Percentiles rank a stretch among this genome's conserved stretches.
These are phyloP conservation scores for Pseudococcus longispinus DNA, from an alignment of 2,888 invertebrate genomes.

Conservation along the genomic window DNA sequence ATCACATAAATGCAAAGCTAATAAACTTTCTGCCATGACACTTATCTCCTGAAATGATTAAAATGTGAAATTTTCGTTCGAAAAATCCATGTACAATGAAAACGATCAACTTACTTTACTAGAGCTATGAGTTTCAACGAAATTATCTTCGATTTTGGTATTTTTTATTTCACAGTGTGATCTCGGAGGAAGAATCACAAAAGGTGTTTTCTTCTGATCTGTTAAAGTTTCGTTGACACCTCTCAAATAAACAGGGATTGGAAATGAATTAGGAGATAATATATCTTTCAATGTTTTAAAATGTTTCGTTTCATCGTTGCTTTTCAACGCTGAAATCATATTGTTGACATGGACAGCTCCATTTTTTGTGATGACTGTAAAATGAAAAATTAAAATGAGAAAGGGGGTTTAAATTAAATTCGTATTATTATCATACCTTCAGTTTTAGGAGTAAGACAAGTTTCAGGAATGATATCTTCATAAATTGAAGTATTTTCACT, in stretches of 20 bases:
- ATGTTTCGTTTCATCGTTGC: slow-evolving; percentile 18
- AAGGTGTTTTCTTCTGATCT: slow-evolving; percentile 22
- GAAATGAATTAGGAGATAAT: slow-evolving; percentile 22
- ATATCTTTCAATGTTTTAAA: not conserved
- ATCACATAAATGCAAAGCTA: slow-evolving; percentile 41
- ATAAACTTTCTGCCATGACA: slow-evolving; percentile 47
- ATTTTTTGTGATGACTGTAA: not conserved
- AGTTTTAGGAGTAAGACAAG: not conserved
- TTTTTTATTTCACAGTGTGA: slow-evolving; percentile 15
- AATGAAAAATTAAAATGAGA: not conserved
- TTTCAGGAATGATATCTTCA: slow-evolving; percentile 12
- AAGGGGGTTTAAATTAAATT: not conserved
- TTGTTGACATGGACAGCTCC: slow-evolving; percentile 14
- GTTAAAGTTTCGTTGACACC: slow-evolving; percentile 38
- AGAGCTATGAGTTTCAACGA: slow-evolving; percentile 40
- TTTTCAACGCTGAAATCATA: not conserved
- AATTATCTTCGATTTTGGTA: slow-evolving; percentile 46
- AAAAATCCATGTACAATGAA: not conserved
- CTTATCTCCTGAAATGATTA: not conserved
- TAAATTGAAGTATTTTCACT: not conserved
- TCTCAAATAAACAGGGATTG: slow-evolving; percentile 20
- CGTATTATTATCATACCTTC: not conserved
- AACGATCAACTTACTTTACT: slow-evolving; percentile 1
- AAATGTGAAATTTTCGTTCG: not conserved
- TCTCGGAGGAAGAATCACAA: slow-evolving; percentile 30